Evolutionary conservation across 2,888 invertebrate genomes (phyloP).

Genomic region (Aspidiotus rigidus): DNA sequence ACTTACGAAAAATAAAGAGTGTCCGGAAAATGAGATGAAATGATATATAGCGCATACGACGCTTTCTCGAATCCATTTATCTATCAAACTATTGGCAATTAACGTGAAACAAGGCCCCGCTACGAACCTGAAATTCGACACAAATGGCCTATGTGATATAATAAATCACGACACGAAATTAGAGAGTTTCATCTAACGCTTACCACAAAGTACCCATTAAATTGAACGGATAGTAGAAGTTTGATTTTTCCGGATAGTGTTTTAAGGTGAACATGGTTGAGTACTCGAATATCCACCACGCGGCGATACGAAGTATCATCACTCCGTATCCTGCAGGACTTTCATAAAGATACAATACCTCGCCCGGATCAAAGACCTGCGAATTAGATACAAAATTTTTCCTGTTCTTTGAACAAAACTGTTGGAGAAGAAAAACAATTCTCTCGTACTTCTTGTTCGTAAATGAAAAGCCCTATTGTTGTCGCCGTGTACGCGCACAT

Average conservation of each 20-base stretch:
- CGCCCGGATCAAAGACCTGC: slow-evolving; percentile 80
- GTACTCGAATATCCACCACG: slow-evolving; percentile 73
- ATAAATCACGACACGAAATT: background rate
- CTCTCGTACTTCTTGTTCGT: slow-evolving; percentile 55
- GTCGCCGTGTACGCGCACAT: slow-evolving; percentile 65
- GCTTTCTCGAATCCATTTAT: slow-evolving; percentile 69
- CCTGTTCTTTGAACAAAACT: background rate
- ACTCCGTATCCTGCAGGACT: slow-evolving; percentile 81
- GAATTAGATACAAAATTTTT: slow-evolving; percentile 37
- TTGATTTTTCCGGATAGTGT: slow-evolving; percentile 71
- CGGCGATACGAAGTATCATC: slow-evolving; percentile 61
- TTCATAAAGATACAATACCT: slow-evolving; percentile 82
- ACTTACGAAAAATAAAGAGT: slow-evolving; percentile 59
- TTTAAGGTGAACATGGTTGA: slow-evolving; percentile 63
- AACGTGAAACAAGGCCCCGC: slow-evolving; percentile 67
- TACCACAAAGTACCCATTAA: slow-evolving; percentile 73
- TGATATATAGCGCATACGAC: slow-evolving; percentile 60
- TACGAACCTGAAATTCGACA: slow-evolving; percentile 53
- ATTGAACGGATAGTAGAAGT: slow-evolving; percentile 75
- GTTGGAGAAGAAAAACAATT: background rate
- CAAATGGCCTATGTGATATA: slow-evolving; percentile 9
- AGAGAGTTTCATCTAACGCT: slow-evolving; percentile 37
- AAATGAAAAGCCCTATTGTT: slow-evolving; percentile 67
- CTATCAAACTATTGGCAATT: slow-evolving; percentile 66
- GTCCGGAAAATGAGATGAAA: slow-evolving; percentile 57